Evolutionary conservation across 1,140 invertebrate species (phyloP).

Genomic region (Drosophila takahashii): DNA sequence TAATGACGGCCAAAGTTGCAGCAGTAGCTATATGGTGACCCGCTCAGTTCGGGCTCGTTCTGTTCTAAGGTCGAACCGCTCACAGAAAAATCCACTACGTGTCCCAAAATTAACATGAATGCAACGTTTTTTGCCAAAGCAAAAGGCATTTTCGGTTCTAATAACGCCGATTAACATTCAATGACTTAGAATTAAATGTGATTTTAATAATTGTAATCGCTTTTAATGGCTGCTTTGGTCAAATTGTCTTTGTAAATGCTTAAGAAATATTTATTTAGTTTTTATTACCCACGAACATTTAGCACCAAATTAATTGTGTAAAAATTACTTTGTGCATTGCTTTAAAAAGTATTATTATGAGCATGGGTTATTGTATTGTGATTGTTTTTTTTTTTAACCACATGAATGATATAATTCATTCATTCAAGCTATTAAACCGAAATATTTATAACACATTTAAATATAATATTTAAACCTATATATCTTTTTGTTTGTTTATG

Average conservation of each 20-base stretch:
- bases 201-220: neutral
- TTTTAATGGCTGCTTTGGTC: neutral
- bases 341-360: no score
- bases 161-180: neutral
- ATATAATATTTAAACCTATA: no score
- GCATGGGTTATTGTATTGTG: no score
- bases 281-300: neutral
- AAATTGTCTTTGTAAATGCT: neutral
- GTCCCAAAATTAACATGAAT: slow-evolving; percentile 2
- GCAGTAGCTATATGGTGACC: slow-evolving; percentile 25
- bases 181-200: slow-evolving; percentile 4
- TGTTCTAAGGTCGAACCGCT: slow-evolving; percentile 56
- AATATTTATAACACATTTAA: no score
- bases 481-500: no score
- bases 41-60: slow-evolving; percentile 27
- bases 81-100: neutral
- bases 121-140: neutral
- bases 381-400: no score
- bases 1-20: slow-evolving; percentile 25
- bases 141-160: slow-evolving; percentile 2
- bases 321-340: no score
- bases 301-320: no score
- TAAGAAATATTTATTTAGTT: neutral
- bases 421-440: no score
- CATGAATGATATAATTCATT: no score